Conservation (phyloP, 1,140 invertebrate genomes). For the Bradynema listronoti region DNA sequence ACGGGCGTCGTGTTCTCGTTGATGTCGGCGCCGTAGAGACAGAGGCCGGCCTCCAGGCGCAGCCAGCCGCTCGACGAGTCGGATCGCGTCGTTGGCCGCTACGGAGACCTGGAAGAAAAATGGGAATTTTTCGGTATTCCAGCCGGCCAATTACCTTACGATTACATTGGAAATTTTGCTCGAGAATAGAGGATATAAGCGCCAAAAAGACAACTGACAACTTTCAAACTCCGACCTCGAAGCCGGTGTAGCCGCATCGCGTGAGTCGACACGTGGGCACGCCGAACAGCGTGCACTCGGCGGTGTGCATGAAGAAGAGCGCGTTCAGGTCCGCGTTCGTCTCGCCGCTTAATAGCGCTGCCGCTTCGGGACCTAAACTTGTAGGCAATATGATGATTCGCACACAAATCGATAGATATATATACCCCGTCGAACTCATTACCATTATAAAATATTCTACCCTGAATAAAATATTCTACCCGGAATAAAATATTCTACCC, state of each 20-base stretch:
- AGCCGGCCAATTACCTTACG: too few species aligned
- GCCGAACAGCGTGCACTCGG: conserved; percentile 67
- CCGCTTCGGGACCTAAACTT: conserved; percentile 69
- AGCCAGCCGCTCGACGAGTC: conserved; percentile 72
- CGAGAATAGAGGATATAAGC: too few species aligned
- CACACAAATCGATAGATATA: too few species aligned
- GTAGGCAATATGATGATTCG: conserved; percentile 3
- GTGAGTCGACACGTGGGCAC: conserved; percentile 69
- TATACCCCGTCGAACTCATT: too few species aligned
- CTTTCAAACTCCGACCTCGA: conserved; percentile 66
- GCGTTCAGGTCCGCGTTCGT: conserved; percentile 66
- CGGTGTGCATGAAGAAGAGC: conserved; percentile 81
- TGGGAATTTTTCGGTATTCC: too few species aligned
- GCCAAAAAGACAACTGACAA: too few species aligned
- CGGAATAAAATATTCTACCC: too few species aligned
- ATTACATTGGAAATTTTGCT: too few species aligned
- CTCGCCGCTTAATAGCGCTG: conserved; percentile 67
- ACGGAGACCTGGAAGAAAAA: conserved; percentile 69
- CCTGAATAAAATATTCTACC: too few species aligned
- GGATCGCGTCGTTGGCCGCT: conserved; percentile 62
- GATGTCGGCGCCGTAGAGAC: conserved; percentile 91
- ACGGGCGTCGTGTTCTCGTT: conserved; percentile 81
- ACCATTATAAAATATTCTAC: too few species aligned
- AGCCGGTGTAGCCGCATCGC: conserved; percentile 90
- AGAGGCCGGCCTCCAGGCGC: conserved; percentile 84